Conservation (phyloP, 2,888 invertebrate species). For the Podabrus alpinus region DNA sequence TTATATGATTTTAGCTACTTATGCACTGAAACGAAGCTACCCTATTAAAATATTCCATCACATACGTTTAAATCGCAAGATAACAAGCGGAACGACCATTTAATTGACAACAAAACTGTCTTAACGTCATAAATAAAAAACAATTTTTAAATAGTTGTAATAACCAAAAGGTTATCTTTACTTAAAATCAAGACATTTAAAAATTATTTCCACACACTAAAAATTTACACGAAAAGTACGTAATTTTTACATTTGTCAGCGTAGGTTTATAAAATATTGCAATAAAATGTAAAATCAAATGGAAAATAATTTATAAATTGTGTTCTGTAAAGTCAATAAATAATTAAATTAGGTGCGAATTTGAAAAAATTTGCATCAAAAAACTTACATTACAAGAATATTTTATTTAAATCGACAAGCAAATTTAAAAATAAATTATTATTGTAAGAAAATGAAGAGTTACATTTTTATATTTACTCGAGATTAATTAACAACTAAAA, state of each 20-base stretch:
- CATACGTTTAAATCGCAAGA: not conserved
- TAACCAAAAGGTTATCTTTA: not conserved
- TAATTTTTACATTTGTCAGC: not conserved
- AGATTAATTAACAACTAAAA: constrained; percentile 29
- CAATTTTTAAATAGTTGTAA: not conserved
- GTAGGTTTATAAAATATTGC: not conserved
- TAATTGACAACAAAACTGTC: not conserved
- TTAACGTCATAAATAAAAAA: not conserved
- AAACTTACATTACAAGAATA: not conserved
- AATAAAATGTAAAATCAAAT: not conserved
- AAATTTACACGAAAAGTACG: not conserved
- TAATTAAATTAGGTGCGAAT: not conserved
- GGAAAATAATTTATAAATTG: not conserved
- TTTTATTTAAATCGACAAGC: not conserved
- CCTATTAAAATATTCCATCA: not conserved
- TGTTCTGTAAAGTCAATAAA: not conserved
- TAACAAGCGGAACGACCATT: not conserved
- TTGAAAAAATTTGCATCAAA: not conserved
- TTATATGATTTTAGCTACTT: too few relatives aligned
- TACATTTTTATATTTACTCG: constrained; percentile 22
- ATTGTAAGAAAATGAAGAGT: constrained; percentile 9
- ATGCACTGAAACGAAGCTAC: too few relatives aligned
- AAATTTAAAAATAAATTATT: not conserved
- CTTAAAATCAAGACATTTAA: not conserved
- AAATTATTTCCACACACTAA: not conserved